Base-by-base conservation (phyloP, 1,140 invertebrate species). In the Scaptomyza pallida region DNA sequence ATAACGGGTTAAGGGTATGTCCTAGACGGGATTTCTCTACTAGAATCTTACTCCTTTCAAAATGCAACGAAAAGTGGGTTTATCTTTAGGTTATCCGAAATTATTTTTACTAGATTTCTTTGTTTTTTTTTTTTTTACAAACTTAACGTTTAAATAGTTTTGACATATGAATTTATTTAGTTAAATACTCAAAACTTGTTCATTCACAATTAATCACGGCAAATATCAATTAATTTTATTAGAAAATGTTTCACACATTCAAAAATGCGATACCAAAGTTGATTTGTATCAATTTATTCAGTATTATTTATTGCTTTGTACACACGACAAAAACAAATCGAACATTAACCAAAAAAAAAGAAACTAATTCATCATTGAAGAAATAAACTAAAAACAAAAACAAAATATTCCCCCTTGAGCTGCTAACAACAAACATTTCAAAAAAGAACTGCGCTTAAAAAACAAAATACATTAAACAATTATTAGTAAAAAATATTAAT, bases 221-320 rank as follows among this genome's bases (percentile, higher is more conserved):
- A 41, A 41, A 54, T 41, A 15, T 8, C 8, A 35, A 52, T 19
- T 44, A 33, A 5, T 54, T 54, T 16, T 12, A 17, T 35, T 17
- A 21, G 16, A 15, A 33, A 41, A 12, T 35, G 3, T 23, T 55
- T 3, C 5, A 23, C 19, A 9, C 26, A 30, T 8, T 41, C 21
- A 50, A 54, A 54, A 54, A 63, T 30, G 37, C 52, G 52, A 57
- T 61, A 73, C 73, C 78, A 71, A 72, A 86, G 68, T 78, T 77
- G 57, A 77, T 78, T 81, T 79, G 61, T 21, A 74, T 86, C 65
- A 82, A 81, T 81, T 85, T 64, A 78, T 73, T 81, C 78, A 88
- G 81, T 88, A 88, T 82, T 88, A 81, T 88, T 88, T 72, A 33
- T 88, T 88, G 81, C 78, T 85, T 86, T 77, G 43, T 30, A 30